phyloP scores from a whole-genome alignment of 1,140 invertebrate genomes.

The Ceratoteleas bidentatus region DNA sequence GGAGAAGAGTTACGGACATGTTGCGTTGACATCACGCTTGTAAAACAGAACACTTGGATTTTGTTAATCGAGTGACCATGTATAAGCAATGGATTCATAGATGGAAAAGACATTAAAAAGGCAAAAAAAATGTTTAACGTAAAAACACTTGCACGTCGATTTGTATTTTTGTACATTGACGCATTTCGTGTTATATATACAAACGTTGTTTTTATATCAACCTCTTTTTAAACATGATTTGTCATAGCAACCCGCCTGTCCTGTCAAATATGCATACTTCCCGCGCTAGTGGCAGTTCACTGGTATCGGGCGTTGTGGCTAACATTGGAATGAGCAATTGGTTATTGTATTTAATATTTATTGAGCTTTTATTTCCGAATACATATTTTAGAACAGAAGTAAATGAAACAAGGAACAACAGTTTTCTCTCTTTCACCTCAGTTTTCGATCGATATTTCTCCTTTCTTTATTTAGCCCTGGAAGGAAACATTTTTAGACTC shows the following conservation, averaged over 20 bases:
- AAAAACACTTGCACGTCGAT: slow-evolving; percentile 61
- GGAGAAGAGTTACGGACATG: slow-evolving; percentile 4
- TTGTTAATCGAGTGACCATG: slow-evolving; percentile 48
- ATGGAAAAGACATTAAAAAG: slow-evolving; percentile 43
- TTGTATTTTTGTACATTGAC: slow-evolving; percentile 69
- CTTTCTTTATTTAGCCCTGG: slow-evolving; percentile 21
- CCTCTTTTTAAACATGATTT: slow-evolving; percentile 60
- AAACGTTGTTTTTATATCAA: slow-evolving; percentile 63
- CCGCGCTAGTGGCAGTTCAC: slow-evolving; percentile 63
- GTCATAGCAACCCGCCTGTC: slow-evolving; percentile 51
- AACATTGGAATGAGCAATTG: slow-evolving; percentile 66
- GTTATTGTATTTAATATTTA: slow-evolving; percentile 72
- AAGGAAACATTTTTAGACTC: too few relatives aligned
- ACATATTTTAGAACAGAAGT: slow-evolving; percentile 69
- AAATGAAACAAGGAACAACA: slow-evolving; percentile 40
- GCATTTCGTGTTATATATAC: slow-evolving; percentile 62
- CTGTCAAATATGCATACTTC: slow-evolving; percentile 50
- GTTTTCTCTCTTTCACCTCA: slow-evolving; percentile 53
- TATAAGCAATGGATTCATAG: slow-evolving; percentile 32
- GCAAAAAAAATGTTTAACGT: slow-evolving; percentile 30
- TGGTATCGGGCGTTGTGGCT: slow-evolving; percentile 69
- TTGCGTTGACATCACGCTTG: slow-evolving; percentile 19
- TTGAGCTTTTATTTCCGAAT: slow-evolving; percentile 69
- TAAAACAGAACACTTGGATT: slow-evolving; percentile 33
- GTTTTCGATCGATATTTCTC: slow-evolving; percentile 28